These are phyloP conservation scores for Stenichneumon culpator DNA, from an alignment of 2,888 invertebrate genomes.

Conservation along the genomic window DNA sequence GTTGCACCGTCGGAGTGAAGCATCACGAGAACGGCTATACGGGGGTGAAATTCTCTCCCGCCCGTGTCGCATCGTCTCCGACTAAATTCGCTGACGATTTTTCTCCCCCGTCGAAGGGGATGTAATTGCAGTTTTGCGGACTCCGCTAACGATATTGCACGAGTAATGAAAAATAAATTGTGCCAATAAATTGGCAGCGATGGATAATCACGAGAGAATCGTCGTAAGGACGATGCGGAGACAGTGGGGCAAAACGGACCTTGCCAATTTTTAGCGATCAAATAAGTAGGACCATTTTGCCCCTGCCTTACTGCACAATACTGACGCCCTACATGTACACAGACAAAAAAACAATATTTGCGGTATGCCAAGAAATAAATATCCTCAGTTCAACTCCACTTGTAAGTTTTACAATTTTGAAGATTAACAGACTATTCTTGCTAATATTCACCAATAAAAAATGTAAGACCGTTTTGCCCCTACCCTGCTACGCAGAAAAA, in stretches of 20 bases:
- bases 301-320: too few species aligned
- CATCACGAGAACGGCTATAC: constrained; percentile 17
- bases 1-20: constrained; percentile 31
- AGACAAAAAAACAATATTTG: too few species aligned
- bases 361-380: too few species aligned
- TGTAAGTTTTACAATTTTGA: too few species aligned
- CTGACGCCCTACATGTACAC: too few species aligned
- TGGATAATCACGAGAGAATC: not conserved
- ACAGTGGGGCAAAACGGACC: not conserved
- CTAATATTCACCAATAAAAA: too few species aligned
- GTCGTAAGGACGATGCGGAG: not conserved
- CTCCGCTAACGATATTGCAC: constrained; percentile 12
- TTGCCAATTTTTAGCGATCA: too few species aligned
- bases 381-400: too few species aligned
- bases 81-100: constrained; percentile 32
- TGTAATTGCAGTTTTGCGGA: constrained; percentile 44
- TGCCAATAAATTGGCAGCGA: not conserved
- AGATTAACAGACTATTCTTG: too few species aligned
- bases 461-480: too few species aligned
- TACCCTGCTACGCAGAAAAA: too few species aligned
- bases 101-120: constrained; percentile 10
- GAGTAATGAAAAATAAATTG: constrained; percentile 26
- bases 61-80: constrained; percentile 13
- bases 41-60: constrained; percentile 20
- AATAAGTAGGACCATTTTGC: too few species aligned